Base-by-base conservation (phyloP, 2,797 vertebrate genomes). In the Eupleurogrammus muticus region DNA sequence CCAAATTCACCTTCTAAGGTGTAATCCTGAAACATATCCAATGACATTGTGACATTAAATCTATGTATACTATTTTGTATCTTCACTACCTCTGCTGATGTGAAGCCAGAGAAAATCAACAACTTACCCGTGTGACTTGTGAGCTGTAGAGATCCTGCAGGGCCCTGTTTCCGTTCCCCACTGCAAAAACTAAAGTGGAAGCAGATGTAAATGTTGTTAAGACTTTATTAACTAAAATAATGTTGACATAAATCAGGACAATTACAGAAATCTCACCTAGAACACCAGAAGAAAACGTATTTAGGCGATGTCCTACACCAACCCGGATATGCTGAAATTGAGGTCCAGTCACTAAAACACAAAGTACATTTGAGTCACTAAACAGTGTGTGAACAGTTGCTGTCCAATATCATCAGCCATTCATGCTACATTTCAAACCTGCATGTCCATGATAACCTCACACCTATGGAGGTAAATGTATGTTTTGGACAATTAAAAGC, bases 291-390 rank as follows among this genome's bases (percentile, higher is more conserved):
- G 97, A 93, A 24, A 84, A 91, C 2, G 52, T 49, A 75, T 99
- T 97, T 88, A 99, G 91, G 14, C 87, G 95, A 87, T 97, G 96
- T 20, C 97, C 97, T 0, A 94, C 94, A 52, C 96, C 97, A 1
- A 99, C 85, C 67, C 75, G 92, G 49, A 98, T 78, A 20, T 66
- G 80, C 72, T 85, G 89, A 85, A 95, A 96, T 57, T 86, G 87
- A 1, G 95, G 96, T 71, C 97, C 98, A 60, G 85, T 89, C 5
- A 98, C 97, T 99, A 69, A 69, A 88, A 83, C 5, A 74, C 9
- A 70, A 42, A 54, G 20, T 1, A 16, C 5, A 55, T 21, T 44
- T 40, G 17, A 72, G 12, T 72, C 8, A 62, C 52, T 74, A 48
- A 28, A 32, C 35, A 51, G 0, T 64, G 9, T 0, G 11, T 5